Evolutionary conservation across 2,113 vertebrate species (phyloP), one percentile per base, ranked within the genome.

Genomic region (Notarius quadriscutis): DNA sequence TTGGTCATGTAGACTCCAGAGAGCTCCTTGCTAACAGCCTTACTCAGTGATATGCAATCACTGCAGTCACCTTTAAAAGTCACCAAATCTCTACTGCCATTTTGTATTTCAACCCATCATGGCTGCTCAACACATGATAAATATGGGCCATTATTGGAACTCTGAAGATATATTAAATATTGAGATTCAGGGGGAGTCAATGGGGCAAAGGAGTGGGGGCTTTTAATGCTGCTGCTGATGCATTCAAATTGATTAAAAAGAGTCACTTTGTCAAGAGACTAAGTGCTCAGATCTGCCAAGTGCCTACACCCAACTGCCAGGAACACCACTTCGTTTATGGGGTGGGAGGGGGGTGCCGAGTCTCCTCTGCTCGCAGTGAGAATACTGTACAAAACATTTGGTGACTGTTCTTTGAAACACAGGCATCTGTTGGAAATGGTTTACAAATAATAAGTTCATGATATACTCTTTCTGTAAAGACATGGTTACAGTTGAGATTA

Each of bases 91-190:
- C 78, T 87, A 81, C 81, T 65, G 74, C 87, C 69, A 62, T 87
- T 93, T 91, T 69, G 69, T 51, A 91, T 92, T 92, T 92, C 87
- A 90, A 93, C 91, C 91, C 88, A 90, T 93, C 88, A 92, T 89
- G 91, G 92, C 92, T 88, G 65, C 90, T 86, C 67, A 91, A 86
- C 86, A 91, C 91, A 93, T 91, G 91, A 80, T 85, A 91, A 87
- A 88, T 93, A 89, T 91, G 86, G 91, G 67, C 90, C 83, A 92
- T 91, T 89, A 91, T 67, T 84, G 69, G 81, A 91, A 88, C 84
- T 84, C 57, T n/a, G 79, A 8, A 58, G 65, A 89, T 92, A 87
- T 90, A 81, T 71, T 88, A 71, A 90, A 91, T 91, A 85, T 91
- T 85, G 87, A 90, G 83, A 90, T 86, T 91, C 84, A 87, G 86